Evolutionary conservation across 1,140 invertebrate species (phyloP), one percentile per base, ranked within the genome.

Genomic region (Conus ventricosus): DNA sequence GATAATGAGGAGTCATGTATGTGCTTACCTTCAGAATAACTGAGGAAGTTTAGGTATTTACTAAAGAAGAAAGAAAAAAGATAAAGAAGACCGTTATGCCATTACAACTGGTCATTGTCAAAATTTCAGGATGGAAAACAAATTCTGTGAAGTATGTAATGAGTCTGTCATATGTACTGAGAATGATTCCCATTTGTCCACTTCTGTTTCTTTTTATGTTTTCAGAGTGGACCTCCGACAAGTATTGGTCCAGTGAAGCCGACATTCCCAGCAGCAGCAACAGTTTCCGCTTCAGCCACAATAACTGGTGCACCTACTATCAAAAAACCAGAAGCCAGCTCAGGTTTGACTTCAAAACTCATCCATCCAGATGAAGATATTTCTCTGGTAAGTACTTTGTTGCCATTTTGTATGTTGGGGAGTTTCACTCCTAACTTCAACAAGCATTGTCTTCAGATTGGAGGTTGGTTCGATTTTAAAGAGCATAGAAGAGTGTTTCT

Each of bases 341-440:
- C 97, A 88, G 97, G 97, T 87, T 97, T 97, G 54, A 97, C 97
- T 27, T 98, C 98, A 94, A 98, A 98, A 96, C 98, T 99, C 85
- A 97, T 99, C 92, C 98, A 99, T 95, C 98, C 98, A 53, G 97
- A 97, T 53, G 98, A 99, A 95, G 98, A 99, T 95, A 97, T 99
- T 76, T 99, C 98, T 80, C 91, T 97, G 95, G 97, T 97, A 95
- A 96, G 96, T 94, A 85, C 51, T 86, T 23, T 88, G 75, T 17
- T 81, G 57, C 75, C 53, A 17, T 39, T 75, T 84, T 53, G 85
- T 20, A 15, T 75, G 60, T 75, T 85, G 25, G 82, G 39, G 25
- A 27, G n/a, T 27, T 57, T 80, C 53, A 20, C 23, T 88, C 20
- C 39, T 17, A 53, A 57, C 83, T 55, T 71, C 55, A 57, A 57